Percentiles rank a stretch among this genome's conserved stretches.
Evolutionary conservation across 2,888 invertebrate genomes (phyloP).

Genomic region (Trileptium ribeirensis): DNA sequence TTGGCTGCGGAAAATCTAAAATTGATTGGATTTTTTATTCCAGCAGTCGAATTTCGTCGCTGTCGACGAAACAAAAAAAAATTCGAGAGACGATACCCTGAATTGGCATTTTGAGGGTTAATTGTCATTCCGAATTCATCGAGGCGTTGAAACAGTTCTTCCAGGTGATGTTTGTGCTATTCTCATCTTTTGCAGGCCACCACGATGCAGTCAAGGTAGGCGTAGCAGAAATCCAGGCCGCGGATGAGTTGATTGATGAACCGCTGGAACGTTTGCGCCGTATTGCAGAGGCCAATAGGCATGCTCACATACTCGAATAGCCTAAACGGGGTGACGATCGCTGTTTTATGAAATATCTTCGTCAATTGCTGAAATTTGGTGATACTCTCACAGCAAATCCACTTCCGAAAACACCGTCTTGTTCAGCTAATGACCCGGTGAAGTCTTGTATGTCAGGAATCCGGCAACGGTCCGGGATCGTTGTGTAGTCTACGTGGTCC

Average conservation of each 20-base stretch:
- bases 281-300: background rate
- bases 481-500: too few relatives aligned
- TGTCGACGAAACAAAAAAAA: background rate
- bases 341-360: slow-evolving; percentile 6
- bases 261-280: background rate
- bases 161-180: background rate
- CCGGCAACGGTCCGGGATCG: too few relatives aligned
- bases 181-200: background rate
- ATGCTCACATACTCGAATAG: background rate
- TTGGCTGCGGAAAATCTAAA: background rate
- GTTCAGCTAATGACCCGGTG: too few relatives aligned
- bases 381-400: background rate
- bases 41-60: background rate
- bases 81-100: background rate
- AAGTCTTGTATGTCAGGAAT: too few relatives aligned
- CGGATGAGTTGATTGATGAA: background rate
- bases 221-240: background rate
- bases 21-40: background rate
- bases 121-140: too few relatives aligned
- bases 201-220: background rate
- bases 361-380: background rate
- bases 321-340: background rate
- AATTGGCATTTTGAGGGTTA: background rate
- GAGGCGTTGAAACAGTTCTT: background rate
- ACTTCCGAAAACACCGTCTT: background rate